Percentiles rank a stretch among this genome's conserved stretches.
phyloP scores from a whole-genome alignment of 2,888 invertebrate species.

The Tridacna gigas region DNA sequence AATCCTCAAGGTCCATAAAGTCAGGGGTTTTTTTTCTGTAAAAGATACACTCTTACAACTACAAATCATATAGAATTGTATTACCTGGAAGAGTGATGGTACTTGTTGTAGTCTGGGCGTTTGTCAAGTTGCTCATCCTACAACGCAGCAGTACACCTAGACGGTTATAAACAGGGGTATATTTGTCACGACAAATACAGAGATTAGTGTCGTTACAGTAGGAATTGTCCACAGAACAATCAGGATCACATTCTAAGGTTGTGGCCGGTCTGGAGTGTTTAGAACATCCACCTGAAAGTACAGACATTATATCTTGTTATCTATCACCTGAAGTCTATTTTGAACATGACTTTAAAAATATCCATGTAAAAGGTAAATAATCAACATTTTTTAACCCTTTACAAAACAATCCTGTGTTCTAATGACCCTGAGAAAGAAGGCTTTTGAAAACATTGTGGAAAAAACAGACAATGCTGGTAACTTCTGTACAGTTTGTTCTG shows the following conservation, averaged over 20 bases:
- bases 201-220: conserved; percentile 75
- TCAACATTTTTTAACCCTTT: background rate
- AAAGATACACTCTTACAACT: too few relatives aligned
- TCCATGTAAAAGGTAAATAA: background rate
- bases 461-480: background rate
- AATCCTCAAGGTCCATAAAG: too few relatives aligned
- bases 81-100: conserved; percentile 1
- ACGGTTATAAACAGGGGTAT: conserved; percentile 1
- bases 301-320: background rate
- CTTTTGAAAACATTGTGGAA: background rate
- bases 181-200: conserved; percentile 69
- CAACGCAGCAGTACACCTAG: conserved; percentile 1
- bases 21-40: too few relatives aligned
- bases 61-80: too few relatives aligned
- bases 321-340: background rate
- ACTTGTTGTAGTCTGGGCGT: background rate
- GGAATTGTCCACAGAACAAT: conserved; percentile 70
- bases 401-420: background rate
- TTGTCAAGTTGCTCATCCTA: background rate
- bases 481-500: too few relatives aligned
- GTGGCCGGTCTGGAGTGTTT: conserved; percentile 80
- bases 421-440: background rate
- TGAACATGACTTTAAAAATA: too few relatives aligned
- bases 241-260: conserved; percentile 76
- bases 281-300: conserved; percentile 84